Evolutionary conservation across 2,113 vertebrate species (phyloP), one percentile per base, ranked within the genome.

Genomic region (Pollachius pollachius): DNA sequence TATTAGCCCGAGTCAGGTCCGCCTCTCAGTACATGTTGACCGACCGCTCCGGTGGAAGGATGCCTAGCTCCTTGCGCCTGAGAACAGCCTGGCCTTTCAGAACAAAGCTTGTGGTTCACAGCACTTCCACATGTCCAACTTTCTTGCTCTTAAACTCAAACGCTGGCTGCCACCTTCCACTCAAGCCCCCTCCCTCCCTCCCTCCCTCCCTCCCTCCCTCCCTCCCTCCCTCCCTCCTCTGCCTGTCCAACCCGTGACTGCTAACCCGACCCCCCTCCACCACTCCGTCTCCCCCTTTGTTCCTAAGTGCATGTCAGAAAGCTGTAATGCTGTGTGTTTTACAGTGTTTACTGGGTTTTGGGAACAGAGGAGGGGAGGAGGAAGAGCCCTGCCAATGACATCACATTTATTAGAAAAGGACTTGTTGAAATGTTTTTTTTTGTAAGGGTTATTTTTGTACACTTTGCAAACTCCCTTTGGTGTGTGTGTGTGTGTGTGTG

Each of bases 61-160:
- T 73, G 65, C 77, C 65, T 34, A 74, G 75, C 75, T 74, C 72
- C 21, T 64, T 72, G 73, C n/a, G 77, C 87, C 82, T 90, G 88
- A 87, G 89, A 90, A 88, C 88, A 82, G 79, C 54, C 67, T 89
- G 84, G 88, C 87, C 86, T 90, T 91, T 90, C 67, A 69, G 82
- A 86, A 88, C 85, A 90, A 91, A 89, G 81, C 68, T 78, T 74
- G 67, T 72, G 60, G 78, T 65, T 88, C 67, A 72, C 77, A 86
- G 74, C 77, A 83, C 86, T 87, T 88, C 79, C 84, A 83, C 84
- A 87, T 86, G 80, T 82, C 85, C 77, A 75, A 77, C 68, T 60
- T 34, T 48, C 52, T 58, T 56, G 79, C 86, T 88, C 76, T 68
- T 88, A 89, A 88, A 87, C 79, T 73, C 71, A 37, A 48, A 48